Percentiles rank a stretch among this genome's conserved stretches.
Evolutionary conservation across 2,113 vertebrate species (phyloP).

Genomic region (Chaetura pelagica): DNA sequence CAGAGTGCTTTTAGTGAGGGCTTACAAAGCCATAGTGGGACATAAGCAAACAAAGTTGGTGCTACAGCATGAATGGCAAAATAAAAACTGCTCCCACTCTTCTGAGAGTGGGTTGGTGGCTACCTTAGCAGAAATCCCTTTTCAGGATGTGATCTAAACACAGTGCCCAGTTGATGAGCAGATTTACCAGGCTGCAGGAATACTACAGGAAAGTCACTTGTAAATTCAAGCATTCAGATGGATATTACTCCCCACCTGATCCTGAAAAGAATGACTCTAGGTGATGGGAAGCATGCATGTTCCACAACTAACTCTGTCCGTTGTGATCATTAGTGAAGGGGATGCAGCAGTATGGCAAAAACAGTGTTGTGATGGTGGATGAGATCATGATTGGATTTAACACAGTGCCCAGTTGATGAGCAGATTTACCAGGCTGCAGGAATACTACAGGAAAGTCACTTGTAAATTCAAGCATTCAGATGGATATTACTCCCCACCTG

Average conservation of each 20-base stretch:
- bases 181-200: background rate
- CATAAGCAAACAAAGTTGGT: background rate
- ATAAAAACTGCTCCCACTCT: background rate
- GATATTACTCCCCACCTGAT: background rate
- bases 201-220: background rate
- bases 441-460: too few species aligned
- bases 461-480: background rate
- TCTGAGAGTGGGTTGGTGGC: background rate
- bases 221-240: background rate
- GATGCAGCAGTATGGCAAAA: slow-evolving; percentile 82
- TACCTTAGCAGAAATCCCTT: background rate
- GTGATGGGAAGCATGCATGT: background rate
- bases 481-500: background rate
- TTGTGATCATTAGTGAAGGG: slow-evolving; percentile 86
- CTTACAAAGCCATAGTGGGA: background rate
- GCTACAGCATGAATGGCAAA: background rate
- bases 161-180: background rate
- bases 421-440: too few species aligned
- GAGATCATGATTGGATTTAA: too few species aligned
- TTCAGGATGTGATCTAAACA: background rate
- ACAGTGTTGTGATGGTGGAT: slow-evolving; percentile 94
- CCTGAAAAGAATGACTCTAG: background rate
- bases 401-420: too few species aligned
- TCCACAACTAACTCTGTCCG: slow-evolving; percentile 22
- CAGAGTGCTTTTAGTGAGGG: background rate